Evolutionary conservation across 2,888 invertebrate species (phyloP).

Genomic region (Apotomis betuletana): DNA sequence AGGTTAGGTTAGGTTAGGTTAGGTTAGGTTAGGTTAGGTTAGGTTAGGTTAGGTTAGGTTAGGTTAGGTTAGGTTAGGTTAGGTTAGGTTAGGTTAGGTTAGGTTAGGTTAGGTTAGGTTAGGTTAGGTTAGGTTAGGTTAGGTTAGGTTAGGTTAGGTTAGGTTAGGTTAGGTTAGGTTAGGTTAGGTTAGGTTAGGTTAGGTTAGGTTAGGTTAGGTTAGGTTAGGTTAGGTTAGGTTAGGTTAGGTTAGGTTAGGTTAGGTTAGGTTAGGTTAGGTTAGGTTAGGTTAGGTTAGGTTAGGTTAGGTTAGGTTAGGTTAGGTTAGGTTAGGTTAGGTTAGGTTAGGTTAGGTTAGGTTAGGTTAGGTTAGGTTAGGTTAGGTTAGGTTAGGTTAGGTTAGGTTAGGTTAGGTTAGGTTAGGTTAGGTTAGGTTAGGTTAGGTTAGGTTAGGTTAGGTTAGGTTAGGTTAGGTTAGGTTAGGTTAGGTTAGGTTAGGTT

Average conservation of each 20-base stretch:
- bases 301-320: conserved; percentile 9
- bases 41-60: conserved; percentile 19
- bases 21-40: conserved; percentile 19
- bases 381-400: conserved; percentile 10
- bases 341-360: conserved; percentile 10
- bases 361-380: conserved; percentile 10
- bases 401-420: conserved; percentile 12
- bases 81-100: conserved; percentile 19
- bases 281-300: conserved; percentile 16
- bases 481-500: conserved; percentile 1
- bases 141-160: conserved; percentile 13
- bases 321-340: conserved; percentile 10
- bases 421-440: conserved; percentile 11
- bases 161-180: conserved; percentile 13
- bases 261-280: conserved; percentile 13
- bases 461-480: conserved; percentile 26
- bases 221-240: conserved; percentile 13
- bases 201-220: conserved; percentile 13
- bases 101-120: conserved; percentile 19
- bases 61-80: conserved; percentile 19
- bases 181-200: conserved; percentile 13
- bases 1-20: conserved; percentile 19
- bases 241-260: conserved; percentile 13
- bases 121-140: conserved; percentile 15
- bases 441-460: conserved; percentile 14